phyloP scores from a whole-genome alignment of 1,140 invertebrate species.

The Lethrus apterus region DNA sequence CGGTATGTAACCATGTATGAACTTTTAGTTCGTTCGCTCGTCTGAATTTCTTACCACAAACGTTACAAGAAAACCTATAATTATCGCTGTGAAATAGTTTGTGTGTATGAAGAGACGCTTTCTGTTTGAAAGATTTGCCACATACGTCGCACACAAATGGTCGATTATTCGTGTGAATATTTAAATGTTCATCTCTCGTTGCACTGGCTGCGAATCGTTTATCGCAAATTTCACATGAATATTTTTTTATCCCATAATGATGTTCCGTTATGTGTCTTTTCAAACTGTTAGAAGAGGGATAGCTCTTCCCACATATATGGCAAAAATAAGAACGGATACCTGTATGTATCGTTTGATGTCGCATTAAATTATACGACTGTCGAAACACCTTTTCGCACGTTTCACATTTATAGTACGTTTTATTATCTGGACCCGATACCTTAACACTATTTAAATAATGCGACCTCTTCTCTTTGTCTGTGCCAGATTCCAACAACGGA shows the following conservation, averaged over 20 bases:
- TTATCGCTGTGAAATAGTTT: constrained; percentile 90
- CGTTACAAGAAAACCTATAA: constrained; percentile 79
- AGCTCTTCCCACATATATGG: constrained; percentile 49
- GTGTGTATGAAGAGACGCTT: constrained; percentile 72
- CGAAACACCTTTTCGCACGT: constrained; percentile 43
- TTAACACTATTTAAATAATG: constrained; percentile 22
- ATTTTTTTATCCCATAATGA: constrained; percentile 40
- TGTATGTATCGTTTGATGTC: constrained; percentile 45
- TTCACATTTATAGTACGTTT: constrained; percentile 40
- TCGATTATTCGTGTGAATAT: constrained; percentile 55
- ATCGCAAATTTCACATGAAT: constrained; percentile 38
- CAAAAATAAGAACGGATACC: constrained; percentile 46
- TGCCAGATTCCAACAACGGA: not conserved
- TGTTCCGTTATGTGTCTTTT: constrained; percentile 30
- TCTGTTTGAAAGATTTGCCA: constrained; percentile 37
- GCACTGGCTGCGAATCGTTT: constrained; percentile 46
- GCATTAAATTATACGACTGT: constrained; percentile 44
- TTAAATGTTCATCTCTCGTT: constrained; percentile 54
- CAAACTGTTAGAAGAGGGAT: constrained; percentile 29
- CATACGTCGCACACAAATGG: constrained; percentile 59
- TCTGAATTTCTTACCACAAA: constrained; percentile 42
- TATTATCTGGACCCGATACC: constrained; percentile 25
- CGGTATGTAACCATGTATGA: constrained; percentile 31
- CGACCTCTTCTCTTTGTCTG: constrained; percentile 5
- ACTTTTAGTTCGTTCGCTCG: constrained; percentile 26